Base-by-base conservation (phyloP, 2,797 vertebrate species). In the Pipistrellus pipistrellus region DNA sequence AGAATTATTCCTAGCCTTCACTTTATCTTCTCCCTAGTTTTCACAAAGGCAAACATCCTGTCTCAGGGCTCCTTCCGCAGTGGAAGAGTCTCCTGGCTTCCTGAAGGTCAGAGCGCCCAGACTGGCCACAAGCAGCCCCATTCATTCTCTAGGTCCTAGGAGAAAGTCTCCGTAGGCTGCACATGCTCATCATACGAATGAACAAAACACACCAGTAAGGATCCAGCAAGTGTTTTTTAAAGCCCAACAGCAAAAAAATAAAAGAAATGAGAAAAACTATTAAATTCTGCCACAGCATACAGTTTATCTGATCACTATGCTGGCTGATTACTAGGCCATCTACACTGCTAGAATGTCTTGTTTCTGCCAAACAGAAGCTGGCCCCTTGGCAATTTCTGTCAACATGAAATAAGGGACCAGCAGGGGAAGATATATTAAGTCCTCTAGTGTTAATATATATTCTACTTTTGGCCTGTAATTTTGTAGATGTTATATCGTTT, bases 221-320 rank as follows among this genome's bases (percentile, higher is more conserved):
- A 48, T 87, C 73, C 38, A 78, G n/a, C 41, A 77, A 93, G 25
- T 32, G 62, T 51, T 90, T 90, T 83, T 92, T 78, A 69, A 84
- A 77, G 32, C 25, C 71, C 27, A 77, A 59, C 14, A 32, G 17
- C 51, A 57, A 77, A 46, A 87, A 93, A 21, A 75, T 69, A 73
- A 80, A 83, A 76, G 51, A 72, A 66, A 78, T 48, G 6, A 73
- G 77, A 88, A 84, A 78, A 35, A 71, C 17, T 59, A 44, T 68
- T 51, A 82, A 57, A 57, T 73, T 89, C 35, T 57, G 71, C n/a
- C 46, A 38, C 59, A 83, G 75, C 18, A 72, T 44, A 83, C 8
- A 89, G 59, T 76, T 72, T 82, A 72, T 88, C 38, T 38, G n/a
- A 84, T 38, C 32, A 62, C 38, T 68, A 41, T 75, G 18, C 10